Conservation (phyloP, 2,888 invertebrate species). For the Drepana falcataria region DNA sequence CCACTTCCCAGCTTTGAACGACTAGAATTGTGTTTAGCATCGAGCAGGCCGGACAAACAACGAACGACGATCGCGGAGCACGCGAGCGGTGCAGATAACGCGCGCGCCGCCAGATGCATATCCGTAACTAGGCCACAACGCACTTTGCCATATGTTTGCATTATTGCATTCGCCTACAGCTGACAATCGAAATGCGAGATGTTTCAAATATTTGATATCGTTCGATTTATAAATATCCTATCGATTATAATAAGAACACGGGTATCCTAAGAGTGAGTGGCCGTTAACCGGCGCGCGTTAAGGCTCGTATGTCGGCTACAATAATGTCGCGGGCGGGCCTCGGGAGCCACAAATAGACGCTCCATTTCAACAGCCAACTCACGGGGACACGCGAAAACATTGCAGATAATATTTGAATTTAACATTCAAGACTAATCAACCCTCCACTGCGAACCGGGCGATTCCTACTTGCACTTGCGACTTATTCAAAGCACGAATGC, state of each 20-base stretch:
- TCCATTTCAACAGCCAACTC: conserved; percentile 72
- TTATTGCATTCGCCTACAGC: conserved; percentile 39
- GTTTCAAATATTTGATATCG: conserved; percentile 5
- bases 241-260: conserved; percentile 28
- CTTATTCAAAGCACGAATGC: too few relatives aligned
- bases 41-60: conserved; percentile 21
- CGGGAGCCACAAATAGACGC: conserved; percentile 73
- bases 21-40: conserved; percentile 18
- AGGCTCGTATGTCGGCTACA: conserved; percentile 60
- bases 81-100: conserved; percentile 43
- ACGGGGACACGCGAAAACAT: conserved; percentile 68
- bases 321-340: conserved; percentile 75
- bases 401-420: conserved; percentile 55
- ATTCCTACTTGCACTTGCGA: conserved; percentile 4
- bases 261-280: conserved; percentile 30
- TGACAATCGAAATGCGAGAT: conserved; percentile 9
- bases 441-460: conserved; percentile 21
- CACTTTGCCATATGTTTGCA: conserved; percentile 59
- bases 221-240: conserved; percentile 11
- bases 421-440: conserved; percentile 43
- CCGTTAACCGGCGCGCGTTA: conserved; percentile 46
- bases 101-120: conserved; percentile 45
- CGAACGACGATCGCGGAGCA: conserved; percentile 23
- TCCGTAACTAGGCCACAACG: conserved; percentile 62
- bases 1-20: conserved; percentile 24